These are phyloP conservation scores for Collichthys lucidus DNA, from an alignment of 2,113 vertebrate genomes.

Conservation along the genomic window DNA sequence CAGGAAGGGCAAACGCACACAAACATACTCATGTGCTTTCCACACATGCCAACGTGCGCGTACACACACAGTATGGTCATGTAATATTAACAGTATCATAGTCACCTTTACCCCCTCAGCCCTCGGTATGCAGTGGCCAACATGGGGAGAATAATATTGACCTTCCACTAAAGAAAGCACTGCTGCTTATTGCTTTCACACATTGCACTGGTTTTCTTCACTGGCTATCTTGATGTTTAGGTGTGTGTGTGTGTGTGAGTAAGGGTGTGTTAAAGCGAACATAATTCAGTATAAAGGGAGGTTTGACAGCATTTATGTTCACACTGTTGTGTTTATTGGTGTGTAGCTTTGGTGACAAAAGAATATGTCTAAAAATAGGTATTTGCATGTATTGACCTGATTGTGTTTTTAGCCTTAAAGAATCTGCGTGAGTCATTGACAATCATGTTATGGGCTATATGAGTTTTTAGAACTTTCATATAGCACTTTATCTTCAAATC, in stretches of 20 bases:
- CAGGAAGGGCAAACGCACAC: slow-evolving; percentile 43
- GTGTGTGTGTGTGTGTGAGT: not conserved
- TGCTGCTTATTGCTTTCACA: slow-evolving; percentile 65
- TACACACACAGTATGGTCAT: slow-evolving; percentile 3
- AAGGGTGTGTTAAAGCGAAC: not conserved
- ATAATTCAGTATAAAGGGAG: not conserved
- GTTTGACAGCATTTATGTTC: not conserved
- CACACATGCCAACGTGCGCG: not conserved
- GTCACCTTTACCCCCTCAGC: slow-evolving; percentile 57
- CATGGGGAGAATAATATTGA: slow-evolving; percentile 75
- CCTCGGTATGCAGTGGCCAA: slow-evolving; percentile 45
- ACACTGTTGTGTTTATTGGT: not conserved
- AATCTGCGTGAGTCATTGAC: not conserved
- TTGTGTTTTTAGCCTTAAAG: no score
- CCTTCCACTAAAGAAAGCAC: slow-evolving; percentile 71
- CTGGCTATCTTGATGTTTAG: not conserved
- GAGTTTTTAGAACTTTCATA: no score
- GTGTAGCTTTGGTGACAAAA: not conserved
- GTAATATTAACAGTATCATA: slow-evolving; percentile 37
- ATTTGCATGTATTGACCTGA: no score
- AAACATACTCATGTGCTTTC: not conserved
- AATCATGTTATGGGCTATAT: no score
- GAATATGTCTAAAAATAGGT: not conserved
- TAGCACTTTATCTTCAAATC: not conserved
- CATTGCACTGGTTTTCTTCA: slow-evolving; percentile 8